Conservation (phyloP, 2,113 vertebrate genomes). For the Petromus typicus region DNA sequence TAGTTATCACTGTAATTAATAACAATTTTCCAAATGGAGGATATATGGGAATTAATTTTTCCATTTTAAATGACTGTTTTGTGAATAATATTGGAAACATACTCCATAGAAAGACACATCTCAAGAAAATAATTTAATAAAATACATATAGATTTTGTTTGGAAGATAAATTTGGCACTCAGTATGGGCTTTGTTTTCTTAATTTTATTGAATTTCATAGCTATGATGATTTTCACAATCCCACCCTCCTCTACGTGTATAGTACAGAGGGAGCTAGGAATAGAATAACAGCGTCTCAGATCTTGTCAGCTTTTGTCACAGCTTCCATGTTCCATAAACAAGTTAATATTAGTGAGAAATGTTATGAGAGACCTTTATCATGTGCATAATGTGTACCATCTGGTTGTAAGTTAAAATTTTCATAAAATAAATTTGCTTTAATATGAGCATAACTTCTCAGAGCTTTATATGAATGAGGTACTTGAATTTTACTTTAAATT, state of each 20-base stretch:
- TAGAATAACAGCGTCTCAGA: neutral
- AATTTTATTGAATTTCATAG: constrained; percentile 20
- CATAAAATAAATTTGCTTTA: constrained; percentile 48
- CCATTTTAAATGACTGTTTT: neutral
- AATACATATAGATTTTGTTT: neutral
- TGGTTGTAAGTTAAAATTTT: constrained; percentile 53
- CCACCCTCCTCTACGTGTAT: neutral
- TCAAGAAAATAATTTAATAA: constrained; percentile 43
- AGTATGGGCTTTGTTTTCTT: neutral
- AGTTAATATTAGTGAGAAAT: constrained; percentile 52
- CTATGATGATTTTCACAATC: neutral
- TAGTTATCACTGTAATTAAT: constrained; percentile 8
- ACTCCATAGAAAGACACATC: neutral
- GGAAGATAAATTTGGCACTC: neutral
- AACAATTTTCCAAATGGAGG: neutral
- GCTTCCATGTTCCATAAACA: constrained; percentile 52
- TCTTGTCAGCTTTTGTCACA: constrained; percentile 53
- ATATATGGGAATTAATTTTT: neutral
- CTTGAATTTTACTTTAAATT: constrained; percentile 46
- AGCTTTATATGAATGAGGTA: constrained; percentile 33
- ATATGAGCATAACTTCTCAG: constrained; percentile 58
- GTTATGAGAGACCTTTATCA: constrained; percentile 67
- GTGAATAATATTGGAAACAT: neutral
- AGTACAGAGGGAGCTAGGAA: neutral
- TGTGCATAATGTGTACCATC: constrained; percentile 53